phyloP scores from a whole-genome alignment of 2,888 invertebrate species.

The Parascotia fuliginaria region DNA sequence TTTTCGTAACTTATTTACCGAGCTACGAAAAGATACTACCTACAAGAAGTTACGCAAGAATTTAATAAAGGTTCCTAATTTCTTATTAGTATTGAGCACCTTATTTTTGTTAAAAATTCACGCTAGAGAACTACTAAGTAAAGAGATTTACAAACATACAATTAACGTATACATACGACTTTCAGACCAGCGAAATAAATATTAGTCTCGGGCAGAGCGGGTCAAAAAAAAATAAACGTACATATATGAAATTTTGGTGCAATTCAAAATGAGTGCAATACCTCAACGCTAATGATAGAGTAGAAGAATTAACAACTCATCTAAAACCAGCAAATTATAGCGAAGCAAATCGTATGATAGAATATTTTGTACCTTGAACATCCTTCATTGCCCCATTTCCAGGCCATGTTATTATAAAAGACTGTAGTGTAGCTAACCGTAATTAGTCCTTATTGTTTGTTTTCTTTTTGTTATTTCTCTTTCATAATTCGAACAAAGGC shows the following conservation, averaged over 20 bases:
- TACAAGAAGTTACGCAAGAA: no score
- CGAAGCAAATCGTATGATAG: neutral
- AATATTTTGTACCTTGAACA: slow-evolving; percentile 1
- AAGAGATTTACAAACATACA: no score
- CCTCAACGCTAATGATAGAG: slow-evolving; percentile 12
- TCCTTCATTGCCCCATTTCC: neutral
- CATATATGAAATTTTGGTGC: slow-evolving; percentile 4
- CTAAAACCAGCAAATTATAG: slow-evolving; percentile 7
- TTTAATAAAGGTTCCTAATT: no score
- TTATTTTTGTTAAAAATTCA: no score
- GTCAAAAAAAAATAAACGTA: slow-evolving; percentile 20
- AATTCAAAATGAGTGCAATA: slow-evolving; percentile 17
- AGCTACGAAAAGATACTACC: no score
- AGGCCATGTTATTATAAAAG: neutral
- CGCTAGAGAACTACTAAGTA: no score
- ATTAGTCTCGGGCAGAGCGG: neutral
- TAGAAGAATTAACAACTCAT: slow-evolving; percentile 5
- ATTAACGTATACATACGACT: no score
- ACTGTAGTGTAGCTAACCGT: slow-evolving; percentile 1
- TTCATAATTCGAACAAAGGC: neutral
- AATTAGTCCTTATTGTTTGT: slow-evolving; percentile 12
- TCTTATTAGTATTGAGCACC: no score
- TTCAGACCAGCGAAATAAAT: no score
- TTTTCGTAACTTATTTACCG: no score
- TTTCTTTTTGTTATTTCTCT: slow-evolving; percentile 9